These are phyloP conservation scores for Nasonia vitripennis DNA, from an alignment of 1,140 invertebrate genomes.

Conservation along the genomic window DNA sequence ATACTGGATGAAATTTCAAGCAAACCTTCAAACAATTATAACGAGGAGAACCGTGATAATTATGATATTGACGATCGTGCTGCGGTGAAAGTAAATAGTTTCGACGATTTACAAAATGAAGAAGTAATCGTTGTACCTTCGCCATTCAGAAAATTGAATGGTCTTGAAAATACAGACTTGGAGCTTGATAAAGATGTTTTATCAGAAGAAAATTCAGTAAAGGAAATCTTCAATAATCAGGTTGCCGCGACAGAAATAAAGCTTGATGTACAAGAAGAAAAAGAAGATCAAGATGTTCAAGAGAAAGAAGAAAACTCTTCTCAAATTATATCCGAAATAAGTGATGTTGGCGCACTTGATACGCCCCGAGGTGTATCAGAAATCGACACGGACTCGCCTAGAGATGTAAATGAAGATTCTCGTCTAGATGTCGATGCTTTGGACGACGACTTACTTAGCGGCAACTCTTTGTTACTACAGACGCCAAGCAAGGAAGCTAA, in stretches of 20 bases:
- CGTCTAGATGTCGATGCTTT: slow-evolving; percentile 63
- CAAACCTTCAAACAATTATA: slow-evolving; percentile 46
- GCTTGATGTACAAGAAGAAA: slow-evolving; percentile 10
- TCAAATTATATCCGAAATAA: slow-evolving; percentile 60
- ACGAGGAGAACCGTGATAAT: not conserved
- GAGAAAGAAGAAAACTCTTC: slow-evolving; percentile 51
- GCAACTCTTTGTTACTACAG: slow-evolving; percentile 44
- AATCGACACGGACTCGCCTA: slow-evolving; percentile 68
- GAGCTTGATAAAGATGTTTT: not conserved
- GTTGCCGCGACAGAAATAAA: not conserved
- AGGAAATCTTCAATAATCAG: not conserved
- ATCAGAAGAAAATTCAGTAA: not conserved
- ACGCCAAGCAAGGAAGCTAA: slow-evolving; percentile 57
- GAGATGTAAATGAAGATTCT: slow-evolving; percentile 63
- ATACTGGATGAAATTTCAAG: slow-evolving; percentile 67
- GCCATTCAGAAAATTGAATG: not conserved
- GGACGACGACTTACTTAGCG: slow-evolving; percentile 63
- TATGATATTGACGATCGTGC: not conserved
- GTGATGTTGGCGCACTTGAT: slow-evolving; percentile 61
- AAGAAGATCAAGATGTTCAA: not conserved
- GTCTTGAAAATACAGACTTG: not conserved
- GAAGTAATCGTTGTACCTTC: not conserved
- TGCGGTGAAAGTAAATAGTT: not conserved
- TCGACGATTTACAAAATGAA: not conserved
- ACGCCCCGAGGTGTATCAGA: slow-evolving; percentile 67